Evolutionary conservation across 1,140 invertebrate species (phyloP), one percentile per base, ranked within the genome.

Genomic region (Diachasmimorpha longicaudata): DNA sequence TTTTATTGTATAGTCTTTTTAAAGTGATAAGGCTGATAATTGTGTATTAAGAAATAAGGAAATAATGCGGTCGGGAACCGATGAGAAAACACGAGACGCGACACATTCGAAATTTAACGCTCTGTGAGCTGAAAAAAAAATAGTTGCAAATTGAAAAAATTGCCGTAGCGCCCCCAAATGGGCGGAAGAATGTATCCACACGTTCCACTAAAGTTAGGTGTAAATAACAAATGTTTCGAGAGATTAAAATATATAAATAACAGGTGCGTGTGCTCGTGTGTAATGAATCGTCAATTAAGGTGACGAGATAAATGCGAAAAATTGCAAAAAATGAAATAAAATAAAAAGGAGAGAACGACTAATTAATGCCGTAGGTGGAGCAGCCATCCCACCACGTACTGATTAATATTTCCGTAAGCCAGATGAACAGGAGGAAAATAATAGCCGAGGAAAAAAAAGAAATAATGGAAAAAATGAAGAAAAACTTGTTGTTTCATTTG

Each of bases 361-460:
- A 75, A 77, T 48, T 70, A 85, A 83, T 83, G 82, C 82, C 87
- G 87, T 85, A 81, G 87, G 88, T 89, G 88, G 88, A 89, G 84
- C 84, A 85, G 88, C 87, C 88, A 89, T 86, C 87, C 88, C 88
- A 89, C 86, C 88, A 88, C 87, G 87, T 88, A 87, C 86, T 86
- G 87, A 87, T 86, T 63, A 86, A 70, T 75, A 82, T 85, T 81
- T 86, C 85, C 86, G 69, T 48, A 23, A 88, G 85, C 83, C 85
- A 85, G 83, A 86, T 85, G 37, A 70, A 73, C n/a, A 46, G 23
- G 46, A 71, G 63, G 63, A 52, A 14, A 73, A 19, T 68, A 36
- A 68, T 68, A 52, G 31, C 44, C 21, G n/a, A 67, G 36, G 31
- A 31, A 48, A 67, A 71, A 66, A 46, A 39, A 42, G 67, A 63